Conservation (phyloP, 2,113 vertebrate species). For the Dromiciops gliroides region DNA sequence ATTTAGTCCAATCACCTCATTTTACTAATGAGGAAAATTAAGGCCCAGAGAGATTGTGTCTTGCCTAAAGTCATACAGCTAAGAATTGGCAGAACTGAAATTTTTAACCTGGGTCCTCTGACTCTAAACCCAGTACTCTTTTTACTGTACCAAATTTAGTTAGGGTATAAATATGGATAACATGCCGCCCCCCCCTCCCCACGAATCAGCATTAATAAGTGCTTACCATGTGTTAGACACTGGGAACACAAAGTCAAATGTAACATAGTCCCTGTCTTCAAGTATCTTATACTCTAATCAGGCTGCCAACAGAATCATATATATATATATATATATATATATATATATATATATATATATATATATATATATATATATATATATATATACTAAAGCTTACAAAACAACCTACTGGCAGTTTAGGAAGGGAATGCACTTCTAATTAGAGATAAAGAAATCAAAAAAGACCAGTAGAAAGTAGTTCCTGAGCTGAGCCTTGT, state of each 20-base stretch:
- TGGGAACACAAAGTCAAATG: neutral
- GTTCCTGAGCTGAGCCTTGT: neutral
- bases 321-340: too few species aligned
- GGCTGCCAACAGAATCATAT: neutral
- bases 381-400: neutral
- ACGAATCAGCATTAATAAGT: neutral
- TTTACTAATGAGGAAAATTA: neutral
- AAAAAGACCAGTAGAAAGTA: neutral
- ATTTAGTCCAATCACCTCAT: neutral
- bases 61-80: neutral
- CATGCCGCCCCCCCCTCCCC: too few species aligned
- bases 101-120: neutral
- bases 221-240: neutral
- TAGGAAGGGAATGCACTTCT: neutral
- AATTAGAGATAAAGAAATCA: neutral
- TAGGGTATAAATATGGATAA: neutral
- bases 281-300: neutral
- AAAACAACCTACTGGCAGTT: neutral
- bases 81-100: neutral
- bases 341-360: too few species aligned
- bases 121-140: neutral
- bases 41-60: neutral
- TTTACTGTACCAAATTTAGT: neutral
- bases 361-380: too few species aligned
- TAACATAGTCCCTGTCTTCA: neutral